Evolutionary conservation across 2,113 vertebrate species (phyloP), one percentile per base, ranked within the genome.

Genomic region (Calidris pugnax): DNA sequence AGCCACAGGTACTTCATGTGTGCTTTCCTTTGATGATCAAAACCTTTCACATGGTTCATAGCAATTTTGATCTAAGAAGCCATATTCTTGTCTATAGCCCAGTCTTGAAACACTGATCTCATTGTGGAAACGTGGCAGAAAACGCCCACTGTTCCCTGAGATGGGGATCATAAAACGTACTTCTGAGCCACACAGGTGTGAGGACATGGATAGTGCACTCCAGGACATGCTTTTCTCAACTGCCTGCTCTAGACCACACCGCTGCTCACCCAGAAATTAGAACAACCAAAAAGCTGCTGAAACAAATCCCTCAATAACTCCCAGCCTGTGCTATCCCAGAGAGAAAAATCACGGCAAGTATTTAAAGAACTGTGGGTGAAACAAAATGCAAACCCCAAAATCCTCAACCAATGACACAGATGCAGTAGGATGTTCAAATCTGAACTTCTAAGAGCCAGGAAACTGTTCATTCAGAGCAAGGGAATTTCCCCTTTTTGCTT

Each of bases 101-200:
- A 5, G 18, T n/a, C 67, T 83, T 59, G 51, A 41, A 45, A 1
- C 37, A 15, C 28, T 37, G 8, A 47, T 30, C 30, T 60, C 35
- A 2, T 2, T 10, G 59, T 23, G 64, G 59, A 57, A 74, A 62
- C 0, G 20, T 26, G 73, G 59, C 84, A 78, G 56, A 74, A 93
- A 87, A 66, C 0, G 0, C 12, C 15, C n/a, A 4, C 35, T 45
- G 8, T 37, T 57, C 43, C 63, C 18, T 16, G 22, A 43, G 16
- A 8, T 1, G 6, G 11, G n/a, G 30, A 45, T 47, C 24, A 9
- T 24, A n/a, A 76, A 47, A 10, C 2, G 8, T 0, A 48, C 39
- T 12, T 51, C 19, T 4, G 8, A 55, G n/a, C 24, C n/a, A 37
- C 27, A 41, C 14, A 21, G 1, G 1, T 4, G 33, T 2, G 0